These are phyloP conservation scores for Lepidochrysops patricia DNA, from an alignment of 2,888 invertebrate genomes.

Conservation along the genomic window DNA sequence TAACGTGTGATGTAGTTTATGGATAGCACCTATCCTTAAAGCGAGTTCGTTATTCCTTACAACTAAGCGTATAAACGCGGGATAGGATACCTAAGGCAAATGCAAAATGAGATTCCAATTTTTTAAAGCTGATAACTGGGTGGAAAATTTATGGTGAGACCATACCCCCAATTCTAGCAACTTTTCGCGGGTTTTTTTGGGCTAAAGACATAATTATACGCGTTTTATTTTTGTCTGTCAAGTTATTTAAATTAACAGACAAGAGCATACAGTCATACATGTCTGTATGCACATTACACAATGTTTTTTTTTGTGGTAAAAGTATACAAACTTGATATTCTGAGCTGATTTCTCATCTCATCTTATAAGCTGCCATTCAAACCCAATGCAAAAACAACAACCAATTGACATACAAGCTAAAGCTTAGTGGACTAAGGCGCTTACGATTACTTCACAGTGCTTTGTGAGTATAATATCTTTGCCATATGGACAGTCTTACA, in stretches of 20 bases:
- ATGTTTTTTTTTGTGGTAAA: no score
- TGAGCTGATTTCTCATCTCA: not conserved
- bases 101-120: conserved; percentile 16
- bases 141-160: no score
- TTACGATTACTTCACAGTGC: not conserved
- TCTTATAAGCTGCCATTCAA: not conserved
- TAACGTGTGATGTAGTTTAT: no score
- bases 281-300: no score
- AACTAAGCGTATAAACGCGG: conserved; percentile 11
- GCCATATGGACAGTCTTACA: not conserved
- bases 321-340: not conserved
- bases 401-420: not conserved
- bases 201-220: no score
- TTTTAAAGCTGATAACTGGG: conserved; percentile 7
- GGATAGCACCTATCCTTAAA: conserved; percentile 1
- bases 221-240: no score
- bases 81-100: conserved; percentile 15
- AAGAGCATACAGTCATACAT: no score
- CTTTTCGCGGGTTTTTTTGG: no score
- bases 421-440: conserved; percentile 2
- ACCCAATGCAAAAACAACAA: not conserved
- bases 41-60: conserved; percentile 6
- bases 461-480: not conserved
- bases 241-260: no score
- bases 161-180: no score